Percentiles rank a stretch among this genome's conserved stretches.
These are phyloP conservation scores for Acanthosepion pharaonis DNA, from an alignment of 2,888 invertebrate species.

Conservation along the genomic window DNA sequence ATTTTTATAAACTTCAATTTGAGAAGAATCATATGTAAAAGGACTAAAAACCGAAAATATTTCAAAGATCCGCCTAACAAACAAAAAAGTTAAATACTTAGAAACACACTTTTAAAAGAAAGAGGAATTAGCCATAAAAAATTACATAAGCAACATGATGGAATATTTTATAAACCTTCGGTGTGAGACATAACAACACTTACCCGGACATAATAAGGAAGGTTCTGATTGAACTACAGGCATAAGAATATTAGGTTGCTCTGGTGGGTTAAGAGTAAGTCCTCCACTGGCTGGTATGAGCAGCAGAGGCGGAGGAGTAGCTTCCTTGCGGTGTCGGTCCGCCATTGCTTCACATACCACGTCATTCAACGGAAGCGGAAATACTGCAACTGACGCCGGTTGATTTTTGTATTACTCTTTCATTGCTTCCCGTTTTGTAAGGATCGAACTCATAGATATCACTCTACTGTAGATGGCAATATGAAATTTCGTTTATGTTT, in stretches of 20 bases:
- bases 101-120: not conserved
- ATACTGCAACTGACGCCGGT: not conserved
- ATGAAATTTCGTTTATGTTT: too few species aligned
- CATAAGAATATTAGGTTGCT: conserved; percentile 68
- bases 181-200: not conserved
- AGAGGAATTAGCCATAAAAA: not conserved
- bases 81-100: too few species aligned
- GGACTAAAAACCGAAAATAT: not conserved
- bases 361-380: conserved; percentile 48
- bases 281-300: conserved; percentile 72
- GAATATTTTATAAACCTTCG: not conserved
- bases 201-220: conserved; percentile 68
- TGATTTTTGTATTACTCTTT: too few species aligned
- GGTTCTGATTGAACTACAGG: conserved; percentile 69
- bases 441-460: too few species aligned
- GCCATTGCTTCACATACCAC: conserved; percentile 60
- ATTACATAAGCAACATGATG: not conserved
- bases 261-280: conserved; percentile 67
- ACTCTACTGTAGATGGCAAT: too few species aligned
- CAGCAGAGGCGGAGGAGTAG: conserved; percentile 69
- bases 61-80: not conserved
- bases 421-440: too few species aligned
- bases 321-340: conserved; percentile 68
- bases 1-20: not conserved
- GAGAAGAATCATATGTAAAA: not conserved